Base-by-base conservation (phyloP, 2,797 vertebrate genomes). In the Pogonophryne albipinna region DNA sequence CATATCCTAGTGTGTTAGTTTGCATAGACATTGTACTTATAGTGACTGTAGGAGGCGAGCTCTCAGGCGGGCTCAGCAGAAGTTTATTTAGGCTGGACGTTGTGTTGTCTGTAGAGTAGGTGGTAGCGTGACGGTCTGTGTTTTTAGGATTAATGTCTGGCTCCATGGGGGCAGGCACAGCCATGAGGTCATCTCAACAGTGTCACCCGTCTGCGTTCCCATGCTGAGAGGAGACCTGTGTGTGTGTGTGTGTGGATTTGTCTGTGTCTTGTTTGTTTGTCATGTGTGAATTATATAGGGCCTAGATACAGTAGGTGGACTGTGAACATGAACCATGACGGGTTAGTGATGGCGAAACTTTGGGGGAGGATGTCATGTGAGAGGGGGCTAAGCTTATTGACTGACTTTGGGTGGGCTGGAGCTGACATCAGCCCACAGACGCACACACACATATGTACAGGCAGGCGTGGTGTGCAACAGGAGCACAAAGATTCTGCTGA, bases 111-210 rank as follows among this genome's bases (percentile, higher is more conserved):
- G 53, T 49, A 41, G 74, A 68, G 63, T 74, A 41, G 66, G 60
- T 79, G 82, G 63, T 57, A 77, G 68, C 34, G 41, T 74, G 73
- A 84, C 23, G 8, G 75, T 66, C 78, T 92, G 90, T 93, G 84
- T 85, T 92, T 93, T 90, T 82, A 90, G 92, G 90, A 92, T 93
- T 93, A 93, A 70, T 13, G 90, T 89, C 89, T 92, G 91, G 90
- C 91, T 87, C 90, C 83, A 88, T 46, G 62, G 76, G 85, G 65
- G 72, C 11, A 53, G 52, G 52, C 23, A 20, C 46, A 76, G 79
- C 76, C 76, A 53, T 88, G 88, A 89, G 87, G 86, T 92, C 85
- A 85, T 85, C 70, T 27, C 79, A 65, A 59, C 77, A 52, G 75
- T n/a, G 78, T 65, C 66, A 51, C n/a, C 55, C 44, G 20, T 78